Evolutionary conservation across 30 jellyfish, hydroid and myxozoan species (phyloP).

Genomic region (Mastigias papua): DNA sequence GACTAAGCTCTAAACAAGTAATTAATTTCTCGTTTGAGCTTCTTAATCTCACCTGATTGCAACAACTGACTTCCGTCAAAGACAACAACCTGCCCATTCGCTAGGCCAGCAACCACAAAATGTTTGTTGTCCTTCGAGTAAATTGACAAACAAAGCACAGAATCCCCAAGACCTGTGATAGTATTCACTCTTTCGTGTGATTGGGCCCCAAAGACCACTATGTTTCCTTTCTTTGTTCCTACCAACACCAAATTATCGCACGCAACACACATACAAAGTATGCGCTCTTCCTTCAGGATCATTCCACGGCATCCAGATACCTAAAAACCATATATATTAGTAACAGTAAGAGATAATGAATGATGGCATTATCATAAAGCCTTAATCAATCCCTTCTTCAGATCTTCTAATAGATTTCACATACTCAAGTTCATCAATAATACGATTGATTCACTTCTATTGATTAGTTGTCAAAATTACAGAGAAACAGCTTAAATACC

Average conservation of each 20-base stretch:
- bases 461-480: too few species aligned
- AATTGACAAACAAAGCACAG: constrained; percentile 72
- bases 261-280: constrained; percentile 81
- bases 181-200: constrained; percentile 50
- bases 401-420: too few species aligned
- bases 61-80: constrained; percentile 46
- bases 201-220: constrained; percentile 71
- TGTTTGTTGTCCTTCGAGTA: constrained; percentile 22
- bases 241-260: constrained; percentile 49
- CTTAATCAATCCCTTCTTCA: too few species aligned
- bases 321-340: too few species aligned
- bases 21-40: background rate
- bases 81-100: constrained; percentile 78
- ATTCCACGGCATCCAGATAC: constrained; percentile 81
- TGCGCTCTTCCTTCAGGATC: constrained; percentile 76
- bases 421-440: too few species aligned
- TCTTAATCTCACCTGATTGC: constrained; percentile 51
- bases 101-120: constrained; percentile 76
- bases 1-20: background rate
- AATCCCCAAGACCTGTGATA: constrained; percentile 55
- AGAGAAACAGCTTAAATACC: too few species aligned
- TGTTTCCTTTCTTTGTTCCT: constrained; percentile 84
- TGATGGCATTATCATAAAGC: too few species aligned
- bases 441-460: too few species aligned
- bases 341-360: too few species aligned